Conservation (phyloP, 2,888 invertebrate genomes). For the Nomada ruficornis region DNA sequence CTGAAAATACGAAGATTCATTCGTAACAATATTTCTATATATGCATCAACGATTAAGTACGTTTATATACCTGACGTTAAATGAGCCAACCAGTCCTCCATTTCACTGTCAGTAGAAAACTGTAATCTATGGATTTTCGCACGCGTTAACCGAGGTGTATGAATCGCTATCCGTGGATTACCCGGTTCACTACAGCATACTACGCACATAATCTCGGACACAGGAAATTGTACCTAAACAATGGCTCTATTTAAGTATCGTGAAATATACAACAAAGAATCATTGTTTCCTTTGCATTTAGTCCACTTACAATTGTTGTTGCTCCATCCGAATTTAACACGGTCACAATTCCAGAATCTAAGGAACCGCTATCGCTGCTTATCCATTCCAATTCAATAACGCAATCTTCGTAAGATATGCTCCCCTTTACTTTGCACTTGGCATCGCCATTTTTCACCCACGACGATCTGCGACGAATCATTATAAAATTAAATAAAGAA, state of each 20-base stretch:
- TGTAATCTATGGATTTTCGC: slow-evolving; percentile 89
- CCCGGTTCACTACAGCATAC: slow-evolving; percentile 93
- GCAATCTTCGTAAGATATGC: slow-evolving; percentile 89
- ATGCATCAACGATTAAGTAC: not conserved
- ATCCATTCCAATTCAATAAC: slow-evolving; percentile 94
- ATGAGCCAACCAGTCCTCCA: slow-evolving; percentile 95
- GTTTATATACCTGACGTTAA: slow-evolving; percentile 87
- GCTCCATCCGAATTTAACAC: slow-evolving; percentile 92
- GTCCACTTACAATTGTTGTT: slow-evolving; percentile 88
- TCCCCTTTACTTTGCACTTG: slow-evolving; percentile 85
- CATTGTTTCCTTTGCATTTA: not conserved
- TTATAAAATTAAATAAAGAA: not conserved
- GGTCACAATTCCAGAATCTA: slow-evolving; percentile 90
- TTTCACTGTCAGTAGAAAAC: slow-evolving; percentile 92
- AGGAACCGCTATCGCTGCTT: slow-evolving; percentile 86
- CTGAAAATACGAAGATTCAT: slow-evolving; percentile 76
- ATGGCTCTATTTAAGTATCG: slow-evolving; percentile 17
- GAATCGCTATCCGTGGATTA: slow-evolving; percentile 90
- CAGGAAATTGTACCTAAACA: slow-evolving; percentile 88
- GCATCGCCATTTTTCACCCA: slow-evolving; percentile 95
- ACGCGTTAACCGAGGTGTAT: slow-evolving; percentile 88
- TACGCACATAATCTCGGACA: slow-evolving; percentile 91
- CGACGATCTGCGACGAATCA: slow-evolving; percentile 86
- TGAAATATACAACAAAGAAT: slow-evolving; percentile 19
- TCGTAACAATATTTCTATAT: not conserved